Conservation (phyloP, 2,797 vertebrate species). For the Echeneis naucrates region DNA sequence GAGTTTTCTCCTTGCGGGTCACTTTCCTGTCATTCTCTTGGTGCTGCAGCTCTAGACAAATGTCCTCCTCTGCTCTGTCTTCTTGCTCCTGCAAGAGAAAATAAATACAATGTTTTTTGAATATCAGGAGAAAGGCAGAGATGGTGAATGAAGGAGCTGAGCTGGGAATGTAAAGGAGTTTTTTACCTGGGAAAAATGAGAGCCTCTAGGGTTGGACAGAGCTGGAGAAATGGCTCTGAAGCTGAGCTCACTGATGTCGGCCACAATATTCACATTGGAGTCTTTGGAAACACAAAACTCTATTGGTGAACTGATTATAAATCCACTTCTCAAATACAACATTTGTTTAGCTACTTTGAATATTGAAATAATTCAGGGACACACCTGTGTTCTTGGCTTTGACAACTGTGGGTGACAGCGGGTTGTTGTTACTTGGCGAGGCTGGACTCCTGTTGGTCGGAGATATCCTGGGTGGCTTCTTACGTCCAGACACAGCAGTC, state of each 20-base stretch:
- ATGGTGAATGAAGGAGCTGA: neutral
- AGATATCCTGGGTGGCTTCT: constrained; percentile 75
- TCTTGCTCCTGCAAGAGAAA: constrained; percentile 25
- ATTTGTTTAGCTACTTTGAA: neutral
- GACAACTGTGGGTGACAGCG: constrained; percentile 53
- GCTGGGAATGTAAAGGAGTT: too few relatives aligned
- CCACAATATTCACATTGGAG: constrained; percentile 62
- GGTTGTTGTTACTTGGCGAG: constrained; percentile 57
- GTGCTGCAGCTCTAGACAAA: constrained; percentile 73
- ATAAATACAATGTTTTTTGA: neutral
- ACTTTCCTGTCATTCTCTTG: constrained; percentile 83
- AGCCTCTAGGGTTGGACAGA: constrained; percentile 71
- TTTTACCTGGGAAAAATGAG: constrained; percentile 79
- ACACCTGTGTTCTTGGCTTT: constrained; percentile 88
- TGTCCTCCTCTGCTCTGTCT: constrained; percentile 15
- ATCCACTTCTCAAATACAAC: neutral
- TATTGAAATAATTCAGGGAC: neutral
- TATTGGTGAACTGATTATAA: constrained; percentile 4
- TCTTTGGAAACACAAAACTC: constrained; percentile 69
- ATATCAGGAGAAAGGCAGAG: neutral
- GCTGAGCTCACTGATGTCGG: constrained; percentile 64
- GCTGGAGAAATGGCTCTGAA: constrained; percentile 77
- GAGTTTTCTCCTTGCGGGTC: constrained; percentile 88
- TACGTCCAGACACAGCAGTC: constrained; percentile 68
- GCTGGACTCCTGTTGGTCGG: constrained; percentile 35